phyloP scores from a whole-genome alignment of 2,888 invertebrate genomes.

The Buathra laborator region DNA sequence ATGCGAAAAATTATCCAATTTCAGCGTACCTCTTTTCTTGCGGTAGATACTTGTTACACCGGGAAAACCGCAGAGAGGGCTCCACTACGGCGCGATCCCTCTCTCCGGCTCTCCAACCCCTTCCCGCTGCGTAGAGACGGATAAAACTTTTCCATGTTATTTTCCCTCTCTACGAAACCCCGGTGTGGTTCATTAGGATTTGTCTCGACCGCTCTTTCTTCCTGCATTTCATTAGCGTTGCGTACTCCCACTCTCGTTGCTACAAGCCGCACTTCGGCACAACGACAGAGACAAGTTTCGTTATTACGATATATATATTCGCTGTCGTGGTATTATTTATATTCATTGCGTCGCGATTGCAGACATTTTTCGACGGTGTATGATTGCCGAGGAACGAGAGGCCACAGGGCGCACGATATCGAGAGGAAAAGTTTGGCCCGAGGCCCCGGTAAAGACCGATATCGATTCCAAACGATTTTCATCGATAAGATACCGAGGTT shows the following conservation, averaged over 20 bases:
- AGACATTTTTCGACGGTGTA: conserved; percentile 17
- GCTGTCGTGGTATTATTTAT: conserved; percentile 46
- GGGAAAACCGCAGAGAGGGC: conserved; percentile 26
- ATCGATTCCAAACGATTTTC: conserved; percentile 57
- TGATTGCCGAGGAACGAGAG: neutral
- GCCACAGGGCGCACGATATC: conserved; percentile 47
- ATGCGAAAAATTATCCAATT: conserved; percentile 70
- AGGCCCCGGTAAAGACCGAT: conserved; percentile 34
- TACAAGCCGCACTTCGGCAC: neutral
- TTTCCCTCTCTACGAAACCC: neutral
- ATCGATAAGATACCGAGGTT: conserved; percentile 52
- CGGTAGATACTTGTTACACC: conserved; percentile 47
- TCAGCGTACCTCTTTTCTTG: conserved; percentile 55
- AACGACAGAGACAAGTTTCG: conserved; percentile 39
- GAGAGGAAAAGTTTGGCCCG: conserved; percentile 58
- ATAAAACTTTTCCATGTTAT: conserved; percentile 28
- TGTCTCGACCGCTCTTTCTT: conserved; percentile 32
- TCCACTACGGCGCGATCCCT: neutral
- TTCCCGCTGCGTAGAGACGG: neutral
- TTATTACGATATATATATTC: conserved; percentile 55
- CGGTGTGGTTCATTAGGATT: conserved; percentile 54
- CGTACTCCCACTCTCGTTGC: neutral
- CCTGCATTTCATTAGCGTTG: conserved; percentile 49
- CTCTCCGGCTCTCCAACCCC: neutral
- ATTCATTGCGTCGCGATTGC: conserved; percentile 59